Base-by-base conservation (phyloP, 2,888 invertebrate genomes). In the Gymnoscelis rufifasciata region DNA sequence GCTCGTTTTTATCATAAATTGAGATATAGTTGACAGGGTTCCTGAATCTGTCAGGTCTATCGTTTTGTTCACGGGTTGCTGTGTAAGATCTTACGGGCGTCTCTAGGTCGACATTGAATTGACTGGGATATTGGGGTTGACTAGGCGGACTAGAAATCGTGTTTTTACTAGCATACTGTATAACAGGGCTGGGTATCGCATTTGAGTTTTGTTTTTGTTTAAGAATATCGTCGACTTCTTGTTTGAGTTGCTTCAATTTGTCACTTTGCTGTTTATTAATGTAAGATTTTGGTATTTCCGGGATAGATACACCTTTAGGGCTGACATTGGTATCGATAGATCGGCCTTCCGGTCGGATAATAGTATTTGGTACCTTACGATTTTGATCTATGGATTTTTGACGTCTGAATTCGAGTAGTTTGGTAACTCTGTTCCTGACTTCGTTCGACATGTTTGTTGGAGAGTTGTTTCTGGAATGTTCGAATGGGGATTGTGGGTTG, bases 381-480 rank as follows among this genome's bases (percentile, higher is more conserved):
- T 43, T 39, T 3, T 8, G 11, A 30, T 47, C 43, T 10, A 54
- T 14, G 6, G 62, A 24, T 46, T 50, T 51, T 67, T 74, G 30
- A 71, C 69, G 67, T 38, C 83, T 66, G 51, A 70, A 78, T 28
- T 79, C 71, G 28, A 87, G 55, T 2, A 87, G 62, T 52, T 69
- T 75, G 3, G 68, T 54, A 37, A 87, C 68, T 54, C 68, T 73
- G 11, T 64, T 63, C 47, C 76, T 83, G 0, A 80, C 72, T 1
- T 71, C 64, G 13, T 74, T 69, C 8, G 55, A 54, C n/a, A 61
- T 56, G 0, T 45, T 46, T 7, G 38, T 54, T 1, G 51, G 43
- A 14, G 44, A 38, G 15, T 39, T 35, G 14, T 41, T 43, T 31
- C 27, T 38, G 5, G 13, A 31, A 27, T 15, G 38, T 6, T 46